phyloP scores from a whole-genome alignment of 2,113 vertebrate species.

The Pelusios castaneus region DNA sequence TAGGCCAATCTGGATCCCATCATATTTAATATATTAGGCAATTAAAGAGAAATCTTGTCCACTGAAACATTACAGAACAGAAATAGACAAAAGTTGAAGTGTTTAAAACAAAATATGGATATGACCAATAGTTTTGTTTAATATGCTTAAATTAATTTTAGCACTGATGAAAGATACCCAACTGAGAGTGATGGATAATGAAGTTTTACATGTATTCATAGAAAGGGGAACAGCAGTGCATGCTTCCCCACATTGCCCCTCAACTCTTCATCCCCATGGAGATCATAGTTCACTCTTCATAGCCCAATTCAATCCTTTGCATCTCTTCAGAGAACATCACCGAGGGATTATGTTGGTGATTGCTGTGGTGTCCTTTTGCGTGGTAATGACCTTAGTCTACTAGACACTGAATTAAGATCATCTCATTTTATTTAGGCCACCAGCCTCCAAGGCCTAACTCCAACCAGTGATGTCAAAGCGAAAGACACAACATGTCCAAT shows the following conservation, averaged over 20 bases:
- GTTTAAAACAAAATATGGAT: background rate
- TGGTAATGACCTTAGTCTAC: background rate
- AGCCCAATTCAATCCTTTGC: background rate
- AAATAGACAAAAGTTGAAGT: background rate
- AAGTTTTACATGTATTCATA: background rate
- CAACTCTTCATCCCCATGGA: background rate
- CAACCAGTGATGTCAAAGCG: conserved; percentile 27
- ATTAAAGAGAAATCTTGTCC: background rate
- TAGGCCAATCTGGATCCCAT: background rate
- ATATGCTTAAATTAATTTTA: background rate
- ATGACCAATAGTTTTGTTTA: background rate
- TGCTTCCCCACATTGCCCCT: background rate
- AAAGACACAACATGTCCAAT: background rate
- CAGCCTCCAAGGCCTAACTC: background rate
- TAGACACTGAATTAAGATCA: conserved; percentile 27
- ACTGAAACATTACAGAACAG: background rate
- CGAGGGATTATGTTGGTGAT: too few relatives aligned
- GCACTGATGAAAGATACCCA: background rate
- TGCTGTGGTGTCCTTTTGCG: background rate
- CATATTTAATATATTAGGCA: background rate
- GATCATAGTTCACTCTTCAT: background rate
- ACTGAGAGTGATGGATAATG: background rate
- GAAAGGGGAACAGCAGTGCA: background rate
- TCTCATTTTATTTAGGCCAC: conserved; percentile 12
- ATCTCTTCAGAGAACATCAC: background rate